Percentiles rank a stretch among this genome's conserved stretches.
These are phyloP conservation scores for Prosopocoilus inquinatus DNA, from an alignment of 2,888 invertebrate species.

Conservation along the genomic window DNA sequence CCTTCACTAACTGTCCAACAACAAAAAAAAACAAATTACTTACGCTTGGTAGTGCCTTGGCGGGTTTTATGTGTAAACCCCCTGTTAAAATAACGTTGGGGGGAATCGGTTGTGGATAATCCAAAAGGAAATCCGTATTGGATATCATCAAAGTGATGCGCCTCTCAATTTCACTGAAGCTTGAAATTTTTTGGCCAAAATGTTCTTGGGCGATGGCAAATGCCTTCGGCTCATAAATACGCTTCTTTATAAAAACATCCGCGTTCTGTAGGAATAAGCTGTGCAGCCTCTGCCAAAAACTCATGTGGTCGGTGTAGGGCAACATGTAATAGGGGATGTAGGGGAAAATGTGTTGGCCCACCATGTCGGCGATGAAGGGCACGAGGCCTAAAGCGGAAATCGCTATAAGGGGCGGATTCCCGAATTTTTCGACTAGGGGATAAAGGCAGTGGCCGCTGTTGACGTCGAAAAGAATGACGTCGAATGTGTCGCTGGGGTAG, in stretches of 20 bases:
- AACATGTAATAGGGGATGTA: slow-evolving; percentile 33
- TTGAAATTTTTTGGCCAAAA: slow-evolving; percentile 32
- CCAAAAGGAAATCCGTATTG: slow-evolving; percentile 38
- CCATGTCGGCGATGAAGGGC: slow-evolving; percentile 16
- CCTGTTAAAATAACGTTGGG: slow-evolving; percentile 46
- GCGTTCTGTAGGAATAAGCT: slow-evolving; percentile 23
- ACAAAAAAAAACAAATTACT: slow-evolving; percentile 23
- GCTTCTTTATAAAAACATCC: slow-evolving; percentile 17
- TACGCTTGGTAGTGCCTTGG: slow-evolving; percentile 37
- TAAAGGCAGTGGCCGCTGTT: slow-evolving; percentile 25
- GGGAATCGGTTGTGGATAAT: slow-evolving; percentile 38
- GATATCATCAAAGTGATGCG: slow-evolving; percentile 36
- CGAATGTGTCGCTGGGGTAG: slow-evolving; percentile 29
- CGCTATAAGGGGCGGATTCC: slow-evolving; percentile 28
- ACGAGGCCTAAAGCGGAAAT: slow-evolving; percentile 26
- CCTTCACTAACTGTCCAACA: too few relatives aligned
- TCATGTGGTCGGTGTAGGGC: slow-evolving; percentile 29
- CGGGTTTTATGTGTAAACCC: slow-evolving; percentile 39
- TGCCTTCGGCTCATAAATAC: slow-evolving; percentile 20
- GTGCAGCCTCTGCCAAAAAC: slow-evolving; percentile 29
- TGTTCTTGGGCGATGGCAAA: slow-evolving; percentile 25
- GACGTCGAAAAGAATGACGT: slow-evolving; percentile 30
- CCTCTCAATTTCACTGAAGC: slow-evolving; percentile 31
- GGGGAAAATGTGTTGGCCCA: slow-evolving; percentile 27
- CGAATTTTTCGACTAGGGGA: slow-evolving; percentile 28